A percentile compares a stretch with the other conserved stretches of the same genome.
phyloP scores from a whole-genome alignment of 2,888 invertebrate species.

The Galerucella pusilla region DNA sequence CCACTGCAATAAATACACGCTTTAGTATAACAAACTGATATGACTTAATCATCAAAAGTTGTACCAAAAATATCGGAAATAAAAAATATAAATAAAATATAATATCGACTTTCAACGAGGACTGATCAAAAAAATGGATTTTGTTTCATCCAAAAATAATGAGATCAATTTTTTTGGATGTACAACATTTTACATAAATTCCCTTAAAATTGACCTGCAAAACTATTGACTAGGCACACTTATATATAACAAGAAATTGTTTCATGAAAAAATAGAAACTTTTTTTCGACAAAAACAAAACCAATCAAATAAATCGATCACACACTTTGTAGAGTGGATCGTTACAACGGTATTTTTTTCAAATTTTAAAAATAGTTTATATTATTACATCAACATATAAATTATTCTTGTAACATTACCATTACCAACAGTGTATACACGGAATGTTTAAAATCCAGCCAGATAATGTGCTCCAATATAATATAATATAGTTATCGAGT shows the following conservation, averaged over 20 bases:
- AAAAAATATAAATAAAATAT: constrained; percentile 60
- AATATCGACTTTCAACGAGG: constrained; percentile 58
- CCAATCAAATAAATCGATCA: constrained; percentile 59
- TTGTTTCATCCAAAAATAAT: constrained; percentile 39
- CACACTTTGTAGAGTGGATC: constrained; percentile 38
- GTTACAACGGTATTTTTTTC: constrained; percentile 62
- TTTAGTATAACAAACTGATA: constrained; percentile 66
- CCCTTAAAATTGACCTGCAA: constrained; percentile 69
- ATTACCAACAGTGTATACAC: constrained; percentile 67
- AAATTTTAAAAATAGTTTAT: constrained; percentile 65
- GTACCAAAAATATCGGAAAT: constrained; percentile 60
- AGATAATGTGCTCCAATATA: constrained; percentile 65
- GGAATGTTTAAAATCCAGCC: constrained; percentile 63
- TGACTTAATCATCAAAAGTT: constrained; percentile 66
- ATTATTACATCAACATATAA: constrained; percentile 66
- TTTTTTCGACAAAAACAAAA: constrained; percentile 55
- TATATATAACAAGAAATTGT: constrained; percentile 72
- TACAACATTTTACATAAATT: constrained; percentile 39
- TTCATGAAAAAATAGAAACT: constrained; percentile 68
- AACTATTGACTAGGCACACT: constrained; percentile 76
- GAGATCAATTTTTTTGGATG: constrained; percentile 36
- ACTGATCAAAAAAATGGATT: constrained; percentile 35
- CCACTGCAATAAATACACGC: constrained; percentile 67
- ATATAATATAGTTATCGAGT: constrained; percentile 57
- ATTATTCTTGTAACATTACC: constrained; percentile 62